These are phyloP conservation scores for Melangyna quadrimaculata DNA, from an alignment of 2,888 invertebrate species.

Conservation along the genomic window DNA sequence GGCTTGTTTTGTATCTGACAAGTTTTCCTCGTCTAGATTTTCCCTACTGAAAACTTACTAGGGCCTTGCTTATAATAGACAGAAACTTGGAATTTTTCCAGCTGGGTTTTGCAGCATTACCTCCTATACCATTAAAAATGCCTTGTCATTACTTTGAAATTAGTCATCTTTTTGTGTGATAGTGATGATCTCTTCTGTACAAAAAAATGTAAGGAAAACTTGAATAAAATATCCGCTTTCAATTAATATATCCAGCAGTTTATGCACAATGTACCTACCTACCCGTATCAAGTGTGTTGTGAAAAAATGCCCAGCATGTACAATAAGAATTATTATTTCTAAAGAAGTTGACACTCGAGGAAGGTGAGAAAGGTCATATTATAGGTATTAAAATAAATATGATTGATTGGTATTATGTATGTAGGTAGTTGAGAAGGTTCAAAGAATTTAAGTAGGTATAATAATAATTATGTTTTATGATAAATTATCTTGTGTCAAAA, in stretches of 20 bases:
- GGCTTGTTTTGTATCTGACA: no score
- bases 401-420: conserved; percentile 4
- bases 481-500: not conserved
- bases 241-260: not conserved
- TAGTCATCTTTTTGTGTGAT: conserved; percentile 35
- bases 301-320: not conserved
- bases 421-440: not conserved
- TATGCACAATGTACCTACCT: no score
- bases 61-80: no score
- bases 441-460: not conserved
- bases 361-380: not conserved
- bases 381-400: not conserved
- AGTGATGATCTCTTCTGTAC: not conserved
- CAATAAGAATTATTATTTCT: not conserved
- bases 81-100: no score
- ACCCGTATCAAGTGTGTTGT: no score
- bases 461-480: not conserved
- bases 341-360: not conserved
- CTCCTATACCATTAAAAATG: conserved; percentile 21
- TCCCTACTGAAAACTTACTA: no score
- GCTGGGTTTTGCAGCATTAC: not conserved
- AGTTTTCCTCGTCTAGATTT: no score
- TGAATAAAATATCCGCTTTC: conserved; percentile 28
- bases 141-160: conserved; percentile 53
- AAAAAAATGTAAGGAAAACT: conserved; percentile 6